Evolutionary conservation across 2,797 vertebrate species (phyloP).

Genomic region (Lutjanus argentimaculatus): DNA sequence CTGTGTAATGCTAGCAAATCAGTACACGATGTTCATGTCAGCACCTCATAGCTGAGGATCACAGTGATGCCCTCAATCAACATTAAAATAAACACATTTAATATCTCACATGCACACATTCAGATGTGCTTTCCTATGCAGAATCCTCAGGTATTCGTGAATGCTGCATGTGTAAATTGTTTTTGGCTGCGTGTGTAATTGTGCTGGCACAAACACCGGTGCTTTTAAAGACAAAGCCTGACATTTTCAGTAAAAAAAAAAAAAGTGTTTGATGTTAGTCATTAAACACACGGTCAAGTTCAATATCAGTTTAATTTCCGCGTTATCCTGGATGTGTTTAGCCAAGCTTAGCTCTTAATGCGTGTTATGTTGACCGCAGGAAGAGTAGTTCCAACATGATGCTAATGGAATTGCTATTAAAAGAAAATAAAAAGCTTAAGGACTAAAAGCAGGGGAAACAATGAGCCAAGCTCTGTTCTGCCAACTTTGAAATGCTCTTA

Average conservation of each 20-base stretch:
- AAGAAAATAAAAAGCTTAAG: background rate
- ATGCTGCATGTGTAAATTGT: background rate
- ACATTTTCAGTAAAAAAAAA: slow-evolving; percentile 22
- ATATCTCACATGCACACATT: background rate
- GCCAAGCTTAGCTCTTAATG: slow-evolving; percentile 15
- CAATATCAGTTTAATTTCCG: slow-evolving; percentile 6
- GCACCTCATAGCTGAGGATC: slow-evolving; percentile 32
- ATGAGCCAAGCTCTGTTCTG: background rate
- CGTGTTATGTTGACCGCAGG: background rate
- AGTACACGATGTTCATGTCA: slow-evolving; percentile 53
- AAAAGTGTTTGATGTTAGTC: background rate
- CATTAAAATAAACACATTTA: slow-evolving; percentile 16
- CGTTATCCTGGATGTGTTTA: slow-evolving; percentile 13
- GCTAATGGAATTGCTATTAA: slow-evolving; percentile 17
- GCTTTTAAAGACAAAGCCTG: slow-evolving; percentile 11
- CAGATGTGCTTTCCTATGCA: slow-evolving; percentile 13
- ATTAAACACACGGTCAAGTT: slow-evolving; percentile 10
- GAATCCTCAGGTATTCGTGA: slow-evolving; percentile 1
- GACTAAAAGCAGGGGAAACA: slow-evolving; percentile 3
- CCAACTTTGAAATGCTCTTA: background rate
- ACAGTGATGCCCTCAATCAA: slow-evolving; percentile 14
- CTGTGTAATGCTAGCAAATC: slow-evolving; percentile 47
- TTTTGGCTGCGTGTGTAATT: slow-evolving; percentile 9
- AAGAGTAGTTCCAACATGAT: background rate
- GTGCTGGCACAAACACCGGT: slow-evolving; percentile 24